A percentile compares a stretch with the other conserved stretches of the same genome.
phyloP scores from a whole-genome alignment of 1,140 invertebrate species.

The Brachionus rotundiformis region DNA sequence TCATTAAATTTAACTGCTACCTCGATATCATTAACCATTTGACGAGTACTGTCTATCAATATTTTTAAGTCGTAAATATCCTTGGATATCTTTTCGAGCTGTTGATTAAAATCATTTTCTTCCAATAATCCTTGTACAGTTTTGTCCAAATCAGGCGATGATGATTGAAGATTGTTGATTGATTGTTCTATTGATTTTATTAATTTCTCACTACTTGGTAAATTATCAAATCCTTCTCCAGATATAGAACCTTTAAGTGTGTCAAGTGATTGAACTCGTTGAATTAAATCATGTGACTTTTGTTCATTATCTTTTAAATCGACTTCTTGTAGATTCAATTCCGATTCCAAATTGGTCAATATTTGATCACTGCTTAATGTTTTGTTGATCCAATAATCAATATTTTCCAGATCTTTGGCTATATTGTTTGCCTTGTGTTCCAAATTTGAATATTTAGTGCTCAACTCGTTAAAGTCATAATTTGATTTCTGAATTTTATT shows the following conservation, averaged over 20 bases:
- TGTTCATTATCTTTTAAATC: neutral
- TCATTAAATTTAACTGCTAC: slow-evolving; percentile 46
- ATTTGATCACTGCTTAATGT: slow-evolving; percentile 27
- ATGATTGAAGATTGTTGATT: slow-evolving; percentile 8
- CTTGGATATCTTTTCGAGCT: slow-evolving; percentile 11
- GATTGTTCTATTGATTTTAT: slow-evolving; percentile 36
- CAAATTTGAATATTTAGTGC: neutral
- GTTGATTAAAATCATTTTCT: slow-evolving; percentile 24
- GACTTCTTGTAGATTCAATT: slow-evolving; percentile 18
- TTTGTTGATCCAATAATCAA: slow-evolving; percentile 43
- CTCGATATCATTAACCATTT: slow-evolving; percentile 44
- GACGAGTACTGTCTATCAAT: slow-evolving; percentile 36
- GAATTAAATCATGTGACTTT: slow-evolving; percentile 7
- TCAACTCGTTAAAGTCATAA: neutral
- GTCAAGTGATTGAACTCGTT: slow-evolving; percentile 30
- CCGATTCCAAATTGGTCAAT: neutral
- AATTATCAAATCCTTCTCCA: neutral
- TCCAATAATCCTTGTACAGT: slow-evolving; percentile 20
- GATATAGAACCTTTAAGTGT: slow-evolving; percentile 10
- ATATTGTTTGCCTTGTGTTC: neutral
- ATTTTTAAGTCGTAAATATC: slow-evolving; percentile 51
- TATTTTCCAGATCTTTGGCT: neutral
- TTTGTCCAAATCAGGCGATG: neutral
- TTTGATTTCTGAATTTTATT: neutral
- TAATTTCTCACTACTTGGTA: slow-evolving; percentile 20